Conservation (phyloP, 2,113 vertebrate genomes). For the Cebidichthys violaceus region DNA sequence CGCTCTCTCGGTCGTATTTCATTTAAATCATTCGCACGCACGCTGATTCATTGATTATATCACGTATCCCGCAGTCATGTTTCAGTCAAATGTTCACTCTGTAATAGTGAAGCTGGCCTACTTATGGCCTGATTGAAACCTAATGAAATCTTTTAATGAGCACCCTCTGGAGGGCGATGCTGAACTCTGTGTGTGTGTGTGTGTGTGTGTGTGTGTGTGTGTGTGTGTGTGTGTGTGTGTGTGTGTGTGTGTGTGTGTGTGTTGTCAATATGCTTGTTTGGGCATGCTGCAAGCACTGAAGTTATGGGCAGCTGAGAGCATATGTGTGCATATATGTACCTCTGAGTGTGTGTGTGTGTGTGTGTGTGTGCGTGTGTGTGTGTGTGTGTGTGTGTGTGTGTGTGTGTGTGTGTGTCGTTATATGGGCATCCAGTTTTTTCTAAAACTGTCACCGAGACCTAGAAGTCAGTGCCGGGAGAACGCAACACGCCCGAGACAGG, state of each 20-base stretch:
- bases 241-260: neutral
- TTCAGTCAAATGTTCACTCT: conserved; percentile 65
- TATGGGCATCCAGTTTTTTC: conserved; percentile 27
- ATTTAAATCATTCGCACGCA: conserved; percentile 30
- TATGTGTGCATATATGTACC: neutral
- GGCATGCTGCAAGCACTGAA: conserved; percentile 6
- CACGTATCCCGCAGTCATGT: conserved; percentile 71
- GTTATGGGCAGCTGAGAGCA: conserved; percentile 14
- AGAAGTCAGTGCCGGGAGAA: conserved; percentile 22
- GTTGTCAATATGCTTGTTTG: conserved; percentile 16
- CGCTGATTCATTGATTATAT: conserved; percentile 70
- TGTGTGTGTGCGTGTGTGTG: neutral
- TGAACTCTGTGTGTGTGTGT: conserved; percentile 4
- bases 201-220: neutral
- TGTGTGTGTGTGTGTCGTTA: neutral
- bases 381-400: neutral
- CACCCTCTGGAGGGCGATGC: conserved; percentile 61
- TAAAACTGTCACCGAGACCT: conserved; percentile 30
- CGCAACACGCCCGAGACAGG: conserved; percentile 20
- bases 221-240: neutral
- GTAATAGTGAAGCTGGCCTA: conserved; percentile 61
- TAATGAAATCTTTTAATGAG: conserved; percentile 79
- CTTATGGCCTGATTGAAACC: conserved; percentile 72
- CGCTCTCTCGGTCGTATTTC: conserved; percentile 52
- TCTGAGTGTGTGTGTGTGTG: neutral